Base-by-base conservation (phyloP, 2,113 vertebrate species). In the Tychaedon coryphoeus region DNA sequence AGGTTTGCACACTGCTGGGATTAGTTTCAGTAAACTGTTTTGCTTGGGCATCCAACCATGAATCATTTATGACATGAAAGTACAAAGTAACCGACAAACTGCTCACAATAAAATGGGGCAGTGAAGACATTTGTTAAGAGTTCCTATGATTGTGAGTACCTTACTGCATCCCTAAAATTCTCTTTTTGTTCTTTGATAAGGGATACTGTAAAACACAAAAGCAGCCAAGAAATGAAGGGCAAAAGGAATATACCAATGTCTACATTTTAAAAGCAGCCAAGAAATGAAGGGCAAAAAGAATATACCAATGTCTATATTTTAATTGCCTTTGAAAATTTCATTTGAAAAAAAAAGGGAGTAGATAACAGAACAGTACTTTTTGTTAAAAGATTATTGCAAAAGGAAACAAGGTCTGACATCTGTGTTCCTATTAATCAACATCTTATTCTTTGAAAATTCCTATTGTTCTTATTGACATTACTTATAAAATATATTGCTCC, bases 21-120 rank as follows among this genome's bases (percentile, higher is more conserved):
- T 87, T 90, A 73, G 89, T 95, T 82, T 75, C 77, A 82, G 33
- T 82, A 95, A 85, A 87, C 61, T 69, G 48, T 90, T 94, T 72
- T 7, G 5, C 73, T 90, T 89, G 24, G 82, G 60, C 29, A 67
- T 83, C 28, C n/a, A 85, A n/a, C 72, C 86, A 76, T 16, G 0
- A 69, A 94, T 72, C 77, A 73, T 85, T 95, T 92, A 77, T 64
- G 50, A 77, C 57, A 54, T 48, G 33, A 36, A 76, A 70, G 38
- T 80, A 66, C 38, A 90, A 93, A 94, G 48, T 45, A 91, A 66
- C 22, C 0, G 0, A 64, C 36, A 70, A 66, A 67, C 53, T 78
- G n/a, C 43, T 78, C 48, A 74, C 74, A 57, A 65, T 80, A 85
- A 92, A 80, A 62, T 43, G 14, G 31, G 28, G 57, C 15, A 74